Conservation (phyloP, 64 coral and sea anemone species). For the Stylophora pistillata region DNA sequence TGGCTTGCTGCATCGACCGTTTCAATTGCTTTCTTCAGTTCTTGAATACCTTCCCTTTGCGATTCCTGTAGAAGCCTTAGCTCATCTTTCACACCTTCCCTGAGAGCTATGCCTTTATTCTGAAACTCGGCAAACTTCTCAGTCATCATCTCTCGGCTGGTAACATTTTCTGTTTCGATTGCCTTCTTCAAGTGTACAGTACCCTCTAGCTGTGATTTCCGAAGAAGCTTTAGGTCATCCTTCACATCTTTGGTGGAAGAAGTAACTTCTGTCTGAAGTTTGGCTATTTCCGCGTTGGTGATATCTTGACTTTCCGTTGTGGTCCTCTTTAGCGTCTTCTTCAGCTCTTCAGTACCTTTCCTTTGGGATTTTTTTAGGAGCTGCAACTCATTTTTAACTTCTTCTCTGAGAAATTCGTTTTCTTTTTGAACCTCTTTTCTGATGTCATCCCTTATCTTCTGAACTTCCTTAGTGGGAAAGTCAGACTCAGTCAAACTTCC, state of each 20-base stretch:
- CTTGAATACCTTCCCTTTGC: background rate
- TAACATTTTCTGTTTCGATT: background rate
- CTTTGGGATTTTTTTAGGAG: too few relatives aligned
- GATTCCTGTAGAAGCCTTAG: background rate
- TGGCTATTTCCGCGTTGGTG: too few relatives aligned
- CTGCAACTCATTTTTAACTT: too few relatives aligned
- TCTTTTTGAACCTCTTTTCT: background rate
- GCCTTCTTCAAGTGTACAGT: too few relatives aligned
- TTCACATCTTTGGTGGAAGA: background rate
- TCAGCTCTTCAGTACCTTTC: too few relatives aligned
- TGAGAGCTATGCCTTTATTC: background rate
- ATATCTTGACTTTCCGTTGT: too few relatives aligned
- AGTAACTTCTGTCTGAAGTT: background rate
- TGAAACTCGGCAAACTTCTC: background rate
- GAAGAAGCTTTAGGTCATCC: background rate
- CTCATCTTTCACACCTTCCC: background rate
- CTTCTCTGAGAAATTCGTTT: background rate
- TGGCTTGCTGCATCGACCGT: too few relatives aligned
- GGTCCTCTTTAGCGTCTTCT: too few relatives aligned
- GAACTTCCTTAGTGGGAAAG: slow-evolving; percentile 1
- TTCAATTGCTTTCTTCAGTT: too few relatives aligned
- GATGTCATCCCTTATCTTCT: background rate
- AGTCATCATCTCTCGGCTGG: background rate
- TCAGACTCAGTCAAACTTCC: background rate
- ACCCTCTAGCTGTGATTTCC: too few relatives aligned